Evolutionary conservation across 2,888 invertebrate species (phyloP), one percentile per base, ranked within the genome.

Genomic region (Hesperia comma): DNA sequence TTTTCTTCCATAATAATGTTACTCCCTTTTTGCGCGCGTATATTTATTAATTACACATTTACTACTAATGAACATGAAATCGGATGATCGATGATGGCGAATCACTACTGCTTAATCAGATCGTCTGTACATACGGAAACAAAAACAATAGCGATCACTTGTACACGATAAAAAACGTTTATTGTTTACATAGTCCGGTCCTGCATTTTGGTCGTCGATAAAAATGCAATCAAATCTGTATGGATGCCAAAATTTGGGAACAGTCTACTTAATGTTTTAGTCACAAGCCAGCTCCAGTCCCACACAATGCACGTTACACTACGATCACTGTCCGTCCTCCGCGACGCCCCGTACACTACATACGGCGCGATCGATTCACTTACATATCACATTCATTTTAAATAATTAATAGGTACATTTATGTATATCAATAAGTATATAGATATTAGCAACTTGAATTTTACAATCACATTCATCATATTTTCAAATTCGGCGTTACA

Each of bases 311-410:
- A 74, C 74, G 77, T 77, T 81, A 82, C 81, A 81, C 77, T 74
- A 82, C 82, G 79, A 73, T 73, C 66, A 73, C 77, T 76, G 77
- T 78, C 77, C 78, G 78, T 78, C 14, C 56, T 70, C 67, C 61
- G 56, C 37, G 49, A 1, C 19, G 51, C 6, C 21, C 4, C 21
- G 51, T 19, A 81, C 79, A 76, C 37, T 78, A 81, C 81, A 79
- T 79, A 79, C 80, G 76, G 79, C 82, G 81, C 83, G 81, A 85
- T 82, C 79, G 79, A 81, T 84, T 81, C 84, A 82, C 82, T 84
- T 85, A 87, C 83, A 85, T 89, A 90, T 90, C 91, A 91, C 90
- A 90, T 85, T 87, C 84, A 83, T 83, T 86, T 83, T 84, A 84
- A 87, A 84, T 82, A 82, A 84, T 84, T 71, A 76, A 75, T 73